Conservation (phyloP, 2,113 vertebrate genomes). For the Cephalopholis sonnerati region DNA sequence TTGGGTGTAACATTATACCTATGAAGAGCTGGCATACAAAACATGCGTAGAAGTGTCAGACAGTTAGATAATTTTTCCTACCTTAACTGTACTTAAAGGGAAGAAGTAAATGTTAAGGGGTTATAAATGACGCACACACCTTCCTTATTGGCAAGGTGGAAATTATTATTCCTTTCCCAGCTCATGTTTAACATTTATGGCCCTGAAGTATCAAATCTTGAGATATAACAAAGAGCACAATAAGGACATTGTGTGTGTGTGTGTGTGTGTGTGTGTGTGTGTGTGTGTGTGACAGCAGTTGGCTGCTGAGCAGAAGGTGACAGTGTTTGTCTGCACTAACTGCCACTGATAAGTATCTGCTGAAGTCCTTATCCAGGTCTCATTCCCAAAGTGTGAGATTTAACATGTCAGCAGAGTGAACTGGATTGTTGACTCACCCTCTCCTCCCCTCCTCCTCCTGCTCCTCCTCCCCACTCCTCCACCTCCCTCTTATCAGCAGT, state of each 20-base stretch:
- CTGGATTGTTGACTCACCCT: conserved; percentile 59
- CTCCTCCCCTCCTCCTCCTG: conserved; percentile 12
- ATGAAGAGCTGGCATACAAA: too few species aligned
- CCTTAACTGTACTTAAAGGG: too few species aligned
- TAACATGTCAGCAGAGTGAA: conserved; percentile 79
- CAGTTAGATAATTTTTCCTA: too few species aligned
- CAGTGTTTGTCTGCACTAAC: conserved; percentile 78
- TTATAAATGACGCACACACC: not conserved
- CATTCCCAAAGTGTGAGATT: conserved; percentile 81
- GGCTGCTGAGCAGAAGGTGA: conserved; percentile 60
- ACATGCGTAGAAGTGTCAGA: too few species aligned
- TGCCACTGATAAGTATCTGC: conserved; percentile 83
- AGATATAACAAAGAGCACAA: conserved; percentile 23
- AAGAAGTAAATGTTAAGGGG: too few species aligned
- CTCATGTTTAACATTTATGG: not conserved
- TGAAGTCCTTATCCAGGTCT: conserved; percentile 67
- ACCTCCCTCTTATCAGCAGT: conserved; percentile 51
- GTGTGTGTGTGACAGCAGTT: conserved; percentile 43
- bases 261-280: conserved; percentile 27
- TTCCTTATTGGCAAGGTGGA: not conserved
- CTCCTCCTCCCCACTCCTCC: not conserved
- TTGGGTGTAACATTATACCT: too few species aligned
- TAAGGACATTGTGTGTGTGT: conserved; percentile 29
- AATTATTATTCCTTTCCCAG: not conserved
- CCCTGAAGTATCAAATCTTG: not conserved